Base-by-base conservation (phyloP, 1,140 invertebrate species). In the Tachypleus tridentatus region DNA sequence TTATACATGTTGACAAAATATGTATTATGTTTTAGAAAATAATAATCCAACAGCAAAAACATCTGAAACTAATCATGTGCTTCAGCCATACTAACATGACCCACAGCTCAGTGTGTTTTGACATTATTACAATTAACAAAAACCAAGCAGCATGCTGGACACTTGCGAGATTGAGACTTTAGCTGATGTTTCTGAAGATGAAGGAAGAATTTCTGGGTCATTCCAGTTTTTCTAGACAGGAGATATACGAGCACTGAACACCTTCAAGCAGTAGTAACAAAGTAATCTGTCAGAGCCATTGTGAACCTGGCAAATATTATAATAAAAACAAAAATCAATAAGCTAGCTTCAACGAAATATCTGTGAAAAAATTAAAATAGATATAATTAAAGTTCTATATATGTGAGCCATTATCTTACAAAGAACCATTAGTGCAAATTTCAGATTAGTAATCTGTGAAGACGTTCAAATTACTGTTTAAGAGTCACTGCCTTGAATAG, bases 151-250 rank as follows among this genome's bases (percentile, higher is more conserved):
- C 67, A 68, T 47, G 47, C 54, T 4, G 64, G 29, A 53, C 67
- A 68, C 51, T 67, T 62, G 11, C 60, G 50, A 29, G 5, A 63
- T 4, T 49, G n/a, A 51, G 60, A 68, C 51, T 68, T 68, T 50
- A 62, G 53, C 52, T 68, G 67, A 60, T 68, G 67, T 56, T 67
- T 67, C 49, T 68, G 52, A 0, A 66, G 9, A 51, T 68, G 67
- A 6, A 10, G 11, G 10, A 7, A 68, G 57, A 61, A 68, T 10
- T 51, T 63, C 6, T 61, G 49, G 5, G 51, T 62, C 4, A 62
- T n/a, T 49, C 67, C 67, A 10, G 61, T 9, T 56, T n/a, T 7
- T 54, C 11, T 49, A 6, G n/a, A 50, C 49, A 9, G 11, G 5
- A n/a, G 56, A 60, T 57, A 47, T 61, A 54, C 57, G 62, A 7